Conservation (phyloP, 2,888 invertebrate species). For the Synanthedon myopaeformis region DNA sequence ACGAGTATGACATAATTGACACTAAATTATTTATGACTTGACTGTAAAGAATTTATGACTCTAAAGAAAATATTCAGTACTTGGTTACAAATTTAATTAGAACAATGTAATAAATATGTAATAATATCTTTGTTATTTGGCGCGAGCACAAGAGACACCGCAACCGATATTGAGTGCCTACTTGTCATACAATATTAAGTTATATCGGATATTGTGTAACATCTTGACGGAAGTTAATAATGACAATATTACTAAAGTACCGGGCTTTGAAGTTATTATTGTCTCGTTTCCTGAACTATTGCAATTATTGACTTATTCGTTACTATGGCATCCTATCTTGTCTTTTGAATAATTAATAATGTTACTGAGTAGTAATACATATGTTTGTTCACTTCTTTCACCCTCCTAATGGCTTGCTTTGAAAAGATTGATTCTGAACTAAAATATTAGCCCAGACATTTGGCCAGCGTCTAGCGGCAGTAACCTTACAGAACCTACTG, state of each 20-base stretch:
- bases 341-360: neutral
- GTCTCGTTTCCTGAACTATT: neutral
- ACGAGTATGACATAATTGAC: no score
- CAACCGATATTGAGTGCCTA: neutral
- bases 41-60: no score
- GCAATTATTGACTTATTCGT: neutral
- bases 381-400: no score
- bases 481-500: no score
- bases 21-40: no score
- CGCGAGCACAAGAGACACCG: no score
- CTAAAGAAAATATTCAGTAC: no score
- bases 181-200: neutral
- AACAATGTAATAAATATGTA: neutral
- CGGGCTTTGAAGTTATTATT: slow-evolving; percentile 1
- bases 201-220: neutral
- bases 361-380: no score
- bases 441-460: no score
- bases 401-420: no score
- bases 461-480: no score
- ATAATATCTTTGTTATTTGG: neutral
- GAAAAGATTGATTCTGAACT: no score
- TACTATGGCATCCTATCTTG: neutral
- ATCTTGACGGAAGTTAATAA: slow-evolving; percentile 20
- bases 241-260: slow-evolving; percentile 35
- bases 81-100: neutral